These are phyloP conservation scores for Yponomeuta evonymella DNA, from an alignment of 2,888 invertebrate genomes.

Conservation along the genomic window DNA sequence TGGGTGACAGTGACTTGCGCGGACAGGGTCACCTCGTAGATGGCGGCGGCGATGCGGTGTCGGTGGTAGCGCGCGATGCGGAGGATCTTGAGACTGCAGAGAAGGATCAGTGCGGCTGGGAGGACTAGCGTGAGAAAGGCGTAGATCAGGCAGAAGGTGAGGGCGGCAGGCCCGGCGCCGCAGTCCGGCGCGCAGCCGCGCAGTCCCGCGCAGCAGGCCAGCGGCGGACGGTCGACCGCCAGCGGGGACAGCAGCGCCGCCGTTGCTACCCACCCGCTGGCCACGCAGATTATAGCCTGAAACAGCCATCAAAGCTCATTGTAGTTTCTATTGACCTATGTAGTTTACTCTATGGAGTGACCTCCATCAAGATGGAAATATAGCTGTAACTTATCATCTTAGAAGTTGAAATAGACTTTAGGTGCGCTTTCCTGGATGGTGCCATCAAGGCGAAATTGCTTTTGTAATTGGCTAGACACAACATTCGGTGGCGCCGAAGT, in stretches of 20 bases:
- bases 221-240: slow-evolving; percentile 73
- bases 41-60: slow-evolving; percentile 89
- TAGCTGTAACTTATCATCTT: too few relatives aligned
- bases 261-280: slow-evolving; percentile 80
- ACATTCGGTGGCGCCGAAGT: too few relatives aligned
- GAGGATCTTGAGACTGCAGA: slow-evolving; percentile 83
- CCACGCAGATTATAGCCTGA: slow-evolving; percentile 80
- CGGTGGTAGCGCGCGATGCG: slow-evolving; percentile 84
- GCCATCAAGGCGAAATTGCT: too few relatives aligned
- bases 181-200: slow-evolving; percentile 83
- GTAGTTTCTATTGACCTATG: background rate
- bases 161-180: slow-evolving; percentile 74
- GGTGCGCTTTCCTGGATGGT: too few relatives aligned
- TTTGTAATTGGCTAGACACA: too few relatives aligned
- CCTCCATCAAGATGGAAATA: too few relatives aligned
- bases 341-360: background rate
- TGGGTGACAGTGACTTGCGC: slow-evolving; percentile 90
- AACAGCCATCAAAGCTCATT: slow-evolving; percentile 26
- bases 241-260: slow-evolving; percentile 80
- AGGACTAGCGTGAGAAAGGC: slow-evolving; percentile 79
- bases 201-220: slow-evolving; percentile 61
- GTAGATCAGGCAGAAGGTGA: slow-evolving; percentile 81
- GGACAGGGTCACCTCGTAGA: slow-evolving; percentile 88
- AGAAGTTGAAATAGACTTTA: too few relatives aligned
- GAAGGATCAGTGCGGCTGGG: slow-evolving; percentile 81